Conservation (phyloP, 2,113 vertebrate genomes). For the Amphiprion ocellaris region DNA sequence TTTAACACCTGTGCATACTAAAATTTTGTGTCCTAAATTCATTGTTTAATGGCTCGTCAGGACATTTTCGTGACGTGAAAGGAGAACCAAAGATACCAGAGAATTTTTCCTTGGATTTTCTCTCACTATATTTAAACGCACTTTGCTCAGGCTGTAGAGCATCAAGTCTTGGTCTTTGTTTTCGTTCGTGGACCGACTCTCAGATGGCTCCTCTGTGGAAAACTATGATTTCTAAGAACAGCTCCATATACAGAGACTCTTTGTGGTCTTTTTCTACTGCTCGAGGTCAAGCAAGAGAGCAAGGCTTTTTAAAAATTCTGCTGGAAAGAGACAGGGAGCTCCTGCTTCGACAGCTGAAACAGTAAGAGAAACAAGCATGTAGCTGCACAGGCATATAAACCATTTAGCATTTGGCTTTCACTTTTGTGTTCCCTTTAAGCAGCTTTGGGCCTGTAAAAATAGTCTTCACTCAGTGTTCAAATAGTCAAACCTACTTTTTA, state of each 20-base stretch:
- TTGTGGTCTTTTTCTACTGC: constrained; percentile 67
- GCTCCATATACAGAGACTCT: constrained; percentile 68
- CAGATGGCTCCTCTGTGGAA: constrained; percentile 77
- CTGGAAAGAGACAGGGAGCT: constrained; percentile 53
- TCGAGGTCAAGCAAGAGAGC: constrained; percentile 48
- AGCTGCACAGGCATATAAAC: neutral
- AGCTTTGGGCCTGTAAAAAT: too few relatives aligned
- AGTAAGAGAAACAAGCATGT: constrained; percentile 49
- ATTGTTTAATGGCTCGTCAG: neutral
- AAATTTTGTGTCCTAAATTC: neutral
- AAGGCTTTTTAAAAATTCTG: constrained; percentile 45
- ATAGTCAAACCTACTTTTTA: too few relatives aligned
- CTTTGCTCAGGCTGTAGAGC: neutral
- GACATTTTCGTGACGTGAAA: neutral
- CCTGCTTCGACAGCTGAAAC: constrained; percentile 56
- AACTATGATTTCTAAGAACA: constrained; percentile 69
- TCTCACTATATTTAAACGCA: neutral
- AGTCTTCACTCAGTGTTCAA: too few relatives aligned
- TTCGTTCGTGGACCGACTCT: neutral
- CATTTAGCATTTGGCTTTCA: neutral
- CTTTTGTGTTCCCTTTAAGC: too few relatives aligned
- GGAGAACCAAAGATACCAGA: neutral
- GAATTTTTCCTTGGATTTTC: neutral
- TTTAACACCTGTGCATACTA: neutral
- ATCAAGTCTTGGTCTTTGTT: neutral